Conservation (phyloP, 2,888 invertebrate genomes). For the Acrobasis repandana region DNA sequence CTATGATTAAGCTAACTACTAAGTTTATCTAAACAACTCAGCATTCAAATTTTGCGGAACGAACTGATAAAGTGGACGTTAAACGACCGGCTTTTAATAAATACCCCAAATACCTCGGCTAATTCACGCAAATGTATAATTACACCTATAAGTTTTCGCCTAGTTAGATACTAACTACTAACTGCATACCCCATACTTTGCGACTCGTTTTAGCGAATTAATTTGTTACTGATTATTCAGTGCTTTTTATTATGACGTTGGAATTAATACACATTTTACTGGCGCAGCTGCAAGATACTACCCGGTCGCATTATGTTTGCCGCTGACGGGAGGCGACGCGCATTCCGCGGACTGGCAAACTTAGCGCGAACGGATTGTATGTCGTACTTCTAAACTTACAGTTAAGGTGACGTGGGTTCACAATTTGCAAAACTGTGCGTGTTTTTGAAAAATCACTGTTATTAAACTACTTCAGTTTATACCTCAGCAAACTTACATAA, state of each 20-base stretch:
- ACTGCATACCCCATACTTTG: constrained; percentile 42
- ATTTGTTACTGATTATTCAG: constrained; percentile 26
- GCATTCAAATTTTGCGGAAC: constrained; percentile 43
- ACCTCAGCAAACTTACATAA: no score
- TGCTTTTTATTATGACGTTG: background rate
- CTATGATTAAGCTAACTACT: no score
- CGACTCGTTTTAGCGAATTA: constrained; percentile 34
- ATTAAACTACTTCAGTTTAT: no score
- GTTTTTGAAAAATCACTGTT: no score
- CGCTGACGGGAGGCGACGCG: no score
- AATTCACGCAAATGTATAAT: constrained; percentile 37
- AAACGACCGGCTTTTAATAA: constrained; percentile 36
- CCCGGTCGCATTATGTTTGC: no score
- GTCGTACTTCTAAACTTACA: no score
- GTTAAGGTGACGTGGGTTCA: no score
- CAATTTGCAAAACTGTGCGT: no score
- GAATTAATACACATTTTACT: background rate
- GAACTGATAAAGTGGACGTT: constrained; percentile 41
- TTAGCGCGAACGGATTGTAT: no score
- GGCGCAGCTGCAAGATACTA: no score
- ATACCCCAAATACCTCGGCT: constrained; percentile 25
- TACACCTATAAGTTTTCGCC: constrained; percentile 51
- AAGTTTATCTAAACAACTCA: constrained; percentile 23
- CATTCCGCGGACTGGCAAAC: no score
- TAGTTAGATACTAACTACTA: constrained; percentile 39